A percentile compares a stretch with the other conserved stretches of the same genome.
Conservation (phyloP, 1,140 invertebrate genomes). For the Nasonia longicornis region DNA sequence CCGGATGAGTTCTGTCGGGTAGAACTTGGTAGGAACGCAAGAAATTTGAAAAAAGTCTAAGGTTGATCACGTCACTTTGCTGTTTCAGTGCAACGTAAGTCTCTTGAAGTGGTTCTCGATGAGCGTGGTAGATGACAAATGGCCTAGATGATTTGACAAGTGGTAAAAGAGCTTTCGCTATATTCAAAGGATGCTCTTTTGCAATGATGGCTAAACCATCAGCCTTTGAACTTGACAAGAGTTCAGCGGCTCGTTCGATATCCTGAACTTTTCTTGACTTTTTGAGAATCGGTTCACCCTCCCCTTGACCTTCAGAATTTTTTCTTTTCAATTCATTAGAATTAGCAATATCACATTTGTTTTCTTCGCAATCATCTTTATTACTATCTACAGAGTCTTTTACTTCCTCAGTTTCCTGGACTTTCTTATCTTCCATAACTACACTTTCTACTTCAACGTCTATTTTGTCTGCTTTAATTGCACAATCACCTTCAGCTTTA, state of each 20-base stretch:
- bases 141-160: slow-evolving; percentile 84
- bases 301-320: slow-evolving; percentile 36
- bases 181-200: slow-evolving; percentile 87
- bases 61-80: slow-evolving; percentile 75
- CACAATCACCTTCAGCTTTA: slow-evolving; percentile 4
- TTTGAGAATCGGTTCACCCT: slow-evolving; percentile 57
- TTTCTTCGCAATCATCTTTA: slow-evolving; percentile 42
- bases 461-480: not conserved
- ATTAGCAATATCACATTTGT: slow-evolving; percentile 19
- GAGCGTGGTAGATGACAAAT: slow-evolving; percentile 85
- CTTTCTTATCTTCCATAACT: not conserved
- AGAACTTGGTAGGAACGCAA: slow-evolving; percentile 91
- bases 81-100: slow-evolving; percentile 82
- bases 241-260: slow-evolving; percentile 72
- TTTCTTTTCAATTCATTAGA: slow-evolving; percentile 44
- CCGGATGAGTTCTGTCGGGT: slow-evolving; percentile 85
- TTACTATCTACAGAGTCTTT: not conserved
- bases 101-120: slow-evolving; percentile 85
- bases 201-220: slow-evolving; percentile 83
- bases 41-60: slow-evolving; percentile 88
- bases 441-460: not conserved
- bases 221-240: slow-evolving; percentile 73
- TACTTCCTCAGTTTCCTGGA: not conserved
- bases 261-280: slow-evolving; percentile 76
- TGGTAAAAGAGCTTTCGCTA: slow-evolving; percentile 79